These are phyloP conservation scores for Mionectes macconnelli DNA, from an alignment of 2,113 vertebrate species.

Conservation along the genomic window DNA sequence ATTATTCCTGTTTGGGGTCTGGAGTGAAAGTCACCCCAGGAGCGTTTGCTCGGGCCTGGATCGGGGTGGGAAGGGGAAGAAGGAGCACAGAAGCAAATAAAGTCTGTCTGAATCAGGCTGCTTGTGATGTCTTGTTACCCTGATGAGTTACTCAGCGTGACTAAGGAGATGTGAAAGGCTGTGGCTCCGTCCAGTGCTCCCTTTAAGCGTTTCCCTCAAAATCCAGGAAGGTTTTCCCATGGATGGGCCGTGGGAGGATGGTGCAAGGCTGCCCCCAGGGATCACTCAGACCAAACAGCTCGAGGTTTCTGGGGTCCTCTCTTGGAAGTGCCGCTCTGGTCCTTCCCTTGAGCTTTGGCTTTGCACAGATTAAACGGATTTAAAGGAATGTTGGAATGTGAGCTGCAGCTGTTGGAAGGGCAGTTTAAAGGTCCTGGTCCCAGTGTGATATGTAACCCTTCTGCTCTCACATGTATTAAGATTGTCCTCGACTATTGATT, in stretches of 20 bases:
- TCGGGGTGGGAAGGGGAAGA: background rate
- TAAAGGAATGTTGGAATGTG: rapidly evolving
- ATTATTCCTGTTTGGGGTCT: background rate
- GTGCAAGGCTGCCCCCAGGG: background rate
- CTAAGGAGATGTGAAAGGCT: background rate
- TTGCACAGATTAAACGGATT: background rate
- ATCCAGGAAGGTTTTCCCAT: rapidly evolving
- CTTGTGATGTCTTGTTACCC: background rate
- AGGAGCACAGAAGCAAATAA: background rate
- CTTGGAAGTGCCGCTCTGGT: background rate
- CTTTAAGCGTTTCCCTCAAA: background rate
- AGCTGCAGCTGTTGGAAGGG: background rate
- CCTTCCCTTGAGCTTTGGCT: background rate
- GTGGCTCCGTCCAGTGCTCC: background rate
- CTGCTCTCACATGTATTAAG: background rate
- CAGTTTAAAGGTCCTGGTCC: background rate
- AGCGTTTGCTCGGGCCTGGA: background rate
- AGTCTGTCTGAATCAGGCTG: background rate
- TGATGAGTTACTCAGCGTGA: background rate
- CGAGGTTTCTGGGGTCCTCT: background rate
- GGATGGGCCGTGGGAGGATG: rapidly evolving
- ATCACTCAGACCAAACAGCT: no score
- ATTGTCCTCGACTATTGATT: rapidly evolving
- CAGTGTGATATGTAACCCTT: background rate
- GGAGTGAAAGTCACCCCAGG: background rate